phyloP scores from a whole-genome alignment of 1,140 invertebrate genomes.

The Pseudomyrmex flavicornis region DNA sequence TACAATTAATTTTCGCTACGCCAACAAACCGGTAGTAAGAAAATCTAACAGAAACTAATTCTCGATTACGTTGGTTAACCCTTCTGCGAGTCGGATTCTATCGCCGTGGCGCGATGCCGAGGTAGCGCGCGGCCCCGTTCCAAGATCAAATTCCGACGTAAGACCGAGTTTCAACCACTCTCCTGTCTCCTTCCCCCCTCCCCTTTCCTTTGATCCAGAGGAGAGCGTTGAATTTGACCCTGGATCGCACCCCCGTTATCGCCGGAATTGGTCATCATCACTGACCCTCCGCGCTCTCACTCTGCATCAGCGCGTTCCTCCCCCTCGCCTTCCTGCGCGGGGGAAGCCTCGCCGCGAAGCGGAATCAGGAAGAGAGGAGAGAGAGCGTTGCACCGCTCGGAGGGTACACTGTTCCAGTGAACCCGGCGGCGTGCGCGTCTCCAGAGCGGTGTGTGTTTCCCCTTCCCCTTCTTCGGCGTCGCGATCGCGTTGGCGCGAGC shows the following conservation, averaged over 20 bases:
- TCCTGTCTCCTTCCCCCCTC: background rate
- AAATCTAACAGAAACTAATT: background rate
- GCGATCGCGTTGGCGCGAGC: background rate
- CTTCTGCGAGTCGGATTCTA: background rate
- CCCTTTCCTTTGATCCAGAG: background rate
- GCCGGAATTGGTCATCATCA: slow-evolving; percentile 75
- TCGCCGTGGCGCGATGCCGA: background rate
- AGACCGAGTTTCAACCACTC: slow-evolving; percentile 48
- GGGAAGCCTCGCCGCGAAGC: slow-evolving; percentile 60
- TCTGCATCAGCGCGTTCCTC: slow-evolving; percentile 40
- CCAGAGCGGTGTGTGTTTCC: slow-evolving; percentile 59
- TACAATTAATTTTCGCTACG: too few species aligned
- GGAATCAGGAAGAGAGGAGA: slow-evolving; percentile 83
- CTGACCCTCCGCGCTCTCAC: slow-evolving; percentile 68
- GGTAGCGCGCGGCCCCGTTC: slow-evolving; percentile 18
- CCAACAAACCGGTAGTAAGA: too few species aligned
- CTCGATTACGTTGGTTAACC: background rate
- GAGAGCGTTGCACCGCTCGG: slow-evolving; percentile 82
- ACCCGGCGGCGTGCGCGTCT: slow-evolving; percentile 75
- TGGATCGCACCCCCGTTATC: slow-evolving; percentile 73
- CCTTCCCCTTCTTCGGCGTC: slow-evolving; percentile 56
- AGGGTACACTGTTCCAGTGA: slow-evolving; percentile 85
- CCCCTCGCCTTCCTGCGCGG: slow-evolving; percentile 13
- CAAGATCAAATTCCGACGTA: slow-evolving; percentile 46
- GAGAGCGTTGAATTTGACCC: slow-evolving; percentile 69